Percentiles rank a stretch among this genome's conserved stretches.
These are phyloP conservation scores for Epizoanthus rinbou DNA, from an alignment of 92 coral and sea anemone species.

Conservation along the genomic window DNA sequence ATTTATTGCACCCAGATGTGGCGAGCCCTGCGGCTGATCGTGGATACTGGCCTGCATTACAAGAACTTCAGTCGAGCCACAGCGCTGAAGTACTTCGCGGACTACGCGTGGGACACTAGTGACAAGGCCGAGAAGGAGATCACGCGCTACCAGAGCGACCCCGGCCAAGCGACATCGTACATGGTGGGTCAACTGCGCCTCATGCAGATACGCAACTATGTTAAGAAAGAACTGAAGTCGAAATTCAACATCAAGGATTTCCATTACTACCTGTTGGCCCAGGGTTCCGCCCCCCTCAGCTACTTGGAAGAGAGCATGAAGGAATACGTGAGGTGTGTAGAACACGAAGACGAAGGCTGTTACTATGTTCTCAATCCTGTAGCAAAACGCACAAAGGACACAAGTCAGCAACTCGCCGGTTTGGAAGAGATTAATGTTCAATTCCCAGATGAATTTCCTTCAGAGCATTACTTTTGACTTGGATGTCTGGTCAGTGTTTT, in stretches of 20 bases:
- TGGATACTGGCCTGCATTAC: constrained; percentile 88
- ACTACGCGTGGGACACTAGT: constrained; percentile 80
- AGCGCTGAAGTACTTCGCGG: constrained; percentile 62
- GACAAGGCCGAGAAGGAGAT: constrained; percentile 83
- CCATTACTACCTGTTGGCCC: constrained; percentile 79
- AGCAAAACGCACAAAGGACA: constrained; percentile 2
- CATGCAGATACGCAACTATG: constrained; percentile 71
- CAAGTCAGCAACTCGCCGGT: not conserved
- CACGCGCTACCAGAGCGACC: constrained; percentile 90
- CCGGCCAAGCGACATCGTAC: constrained; percentile 95
- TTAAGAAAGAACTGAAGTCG: constrained; percentile 58
- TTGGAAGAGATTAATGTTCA: not conserved
- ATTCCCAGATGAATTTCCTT: not conserved
- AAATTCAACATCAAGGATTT: constrained; percentile 83
- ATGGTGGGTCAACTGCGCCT: constrained; percentile 87
- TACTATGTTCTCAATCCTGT: constrained; percentile 59
- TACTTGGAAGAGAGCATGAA: constrained; percentile 74
- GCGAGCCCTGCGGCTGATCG: constrained; percentile 90
- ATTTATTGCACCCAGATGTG: constrained; percentile 63
- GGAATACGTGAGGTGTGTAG: constrained; percentile 78
- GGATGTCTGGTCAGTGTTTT: not conserved
- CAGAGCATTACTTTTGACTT: constrained; percentile 15
- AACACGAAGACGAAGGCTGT: constrained; percentile 64
- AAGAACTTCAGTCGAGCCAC: constrained; percentile 68
- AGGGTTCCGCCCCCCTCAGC: constrained; percentile 89